Conservation (phyloP, 2,113 vertebrate genomes). For the Strigops habroptila region DNA sequence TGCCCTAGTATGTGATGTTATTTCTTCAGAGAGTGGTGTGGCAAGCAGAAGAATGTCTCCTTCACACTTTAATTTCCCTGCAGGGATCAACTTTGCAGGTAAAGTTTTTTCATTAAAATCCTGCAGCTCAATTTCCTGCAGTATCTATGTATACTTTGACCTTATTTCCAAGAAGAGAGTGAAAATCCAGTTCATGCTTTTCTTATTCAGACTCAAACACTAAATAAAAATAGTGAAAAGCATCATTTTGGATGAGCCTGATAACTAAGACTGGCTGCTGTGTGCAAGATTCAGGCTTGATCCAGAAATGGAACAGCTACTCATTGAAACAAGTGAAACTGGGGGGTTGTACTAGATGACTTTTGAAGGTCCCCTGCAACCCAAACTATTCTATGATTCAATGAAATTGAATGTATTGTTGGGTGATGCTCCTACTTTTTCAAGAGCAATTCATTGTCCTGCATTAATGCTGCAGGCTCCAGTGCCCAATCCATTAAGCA, state of each 20-base stretch:
- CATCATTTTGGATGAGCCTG: not conserved
- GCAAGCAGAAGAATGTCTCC: not conserved
- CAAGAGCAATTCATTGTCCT: not conserved
- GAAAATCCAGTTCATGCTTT: not conserved
- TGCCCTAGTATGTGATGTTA: not conserved
- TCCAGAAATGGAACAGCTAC: not conserved
- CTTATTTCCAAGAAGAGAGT: not conserved
- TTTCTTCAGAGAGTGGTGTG: not conserved
- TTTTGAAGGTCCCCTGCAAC: not conserved
- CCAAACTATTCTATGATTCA: not conserved
- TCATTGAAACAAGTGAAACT: not conserved
- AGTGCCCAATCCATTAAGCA: not conserved
- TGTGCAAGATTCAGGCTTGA: not conserved
- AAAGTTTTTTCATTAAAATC: not conserved
- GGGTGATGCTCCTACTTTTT: not conserved
- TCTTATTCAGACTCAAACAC: not conserved
- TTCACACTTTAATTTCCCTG: not conserved
- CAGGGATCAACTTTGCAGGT: not conserved
- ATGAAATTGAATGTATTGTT: not conserved
- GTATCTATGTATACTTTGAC: not conserved
- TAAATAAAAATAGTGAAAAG: not conserved
- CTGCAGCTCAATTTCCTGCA: not conserved
- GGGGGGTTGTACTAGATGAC: not conserved
- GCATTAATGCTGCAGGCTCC: not conserved
- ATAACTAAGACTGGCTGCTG: not conserved